Percentiles rank a stretch among this genome's conserved stretches.
phyloP scores from a whole-genome alignment of 2,797 vertebrate genomes.

The Thaleichthys pacificus region DNA sequence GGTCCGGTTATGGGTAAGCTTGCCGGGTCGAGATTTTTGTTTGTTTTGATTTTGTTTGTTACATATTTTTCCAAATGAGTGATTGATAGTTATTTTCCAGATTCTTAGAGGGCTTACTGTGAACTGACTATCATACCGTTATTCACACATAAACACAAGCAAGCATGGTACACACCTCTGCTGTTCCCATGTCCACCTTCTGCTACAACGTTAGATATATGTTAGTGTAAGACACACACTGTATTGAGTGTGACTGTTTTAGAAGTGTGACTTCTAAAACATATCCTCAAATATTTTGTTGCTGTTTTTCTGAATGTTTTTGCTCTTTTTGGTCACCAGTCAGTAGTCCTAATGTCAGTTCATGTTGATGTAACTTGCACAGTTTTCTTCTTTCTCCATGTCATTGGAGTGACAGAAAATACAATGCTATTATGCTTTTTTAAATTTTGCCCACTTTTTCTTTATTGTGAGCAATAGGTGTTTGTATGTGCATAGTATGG shows the following conservation, averaged over 20 bases:
- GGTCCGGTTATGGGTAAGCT: slow-evolving; percentile 23
- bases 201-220: slow-evolving; percentile 49
- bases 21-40: slow-evolving; percentile 38
- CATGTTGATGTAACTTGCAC: slow-evolving; percentile 27
- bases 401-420: no score
- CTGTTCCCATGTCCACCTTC: slow-evolving; percentile 55
- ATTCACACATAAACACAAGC: slow-evolving; percentile 19
- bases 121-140: slow-evolving; percentile 47
- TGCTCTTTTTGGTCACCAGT: slow-evolving; percentile 23
- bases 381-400: slow-evolving; percentile 14
- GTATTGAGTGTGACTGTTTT: no score
- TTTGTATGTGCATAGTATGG: slow-evolving; percentile 15
- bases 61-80: slow-evolving; percentile 44
- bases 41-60: slow-evolving; percentile 30
- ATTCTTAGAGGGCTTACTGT: slow-evolving; percentile 52
- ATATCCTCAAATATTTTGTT: slow-evolving; percentile 2
- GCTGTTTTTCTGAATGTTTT: slow-evolving; percentile 7
- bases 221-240: slow-evolving; percentile 53
- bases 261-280: slow-evolving; percentile 5
- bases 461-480: slow-evolving; percentile 15
- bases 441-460: neutral
- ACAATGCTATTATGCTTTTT: neutral
- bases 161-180: slow-evolving; percentile 36
- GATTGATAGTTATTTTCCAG: slow-evolving; percentile 48
- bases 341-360: slow-evolving; percentile 17